Evolutionary conservation across 2,888 invertebrate genomes (phyloP).

Genomic region (Macrostomum cliftonense): DNA sequence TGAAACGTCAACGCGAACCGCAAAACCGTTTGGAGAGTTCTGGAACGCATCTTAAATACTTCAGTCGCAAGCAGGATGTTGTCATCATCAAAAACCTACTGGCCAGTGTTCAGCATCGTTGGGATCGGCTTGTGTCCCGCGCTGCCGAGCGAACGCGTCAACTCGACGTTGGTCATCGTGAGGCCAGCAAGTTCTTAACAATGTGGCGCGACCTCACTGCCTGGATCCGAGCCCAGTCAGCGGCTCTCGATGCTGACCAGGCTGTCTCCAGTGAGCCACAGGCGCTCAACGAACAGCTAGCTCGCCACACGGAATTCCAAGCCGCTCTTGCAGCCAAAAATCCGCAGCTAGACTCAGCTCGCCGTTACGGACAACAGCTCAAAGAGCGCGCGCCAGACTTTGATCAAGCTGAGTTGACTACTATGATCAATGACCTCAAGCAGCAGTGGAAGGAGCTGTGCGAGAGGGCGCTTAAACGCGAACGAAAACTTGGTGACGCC

Average conservation of each 20-base stretch:
- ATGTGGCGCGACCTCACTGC: constrained; percentile 69
- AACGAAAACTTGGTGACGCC: neutral
- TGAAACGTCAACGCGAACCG: too few species aligned
- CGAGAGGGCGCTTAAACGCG: constrained; percentile 50
- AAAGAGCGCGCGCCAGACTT: constrained; percentile 76
- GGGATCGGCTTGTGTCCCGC: constrained; percentile 81
- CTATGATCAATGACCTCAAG: constrained; percentile 65
- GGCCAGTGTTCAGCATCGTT: constrained; percentile 79
- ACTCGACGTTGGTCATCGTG: constrained; percentile 63
- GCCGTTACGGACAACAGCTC: constrained; percentile 64
- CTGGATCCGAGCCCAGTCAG: constrained; percentile 49
- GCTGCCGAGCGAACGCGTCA: constrained; percentile 73
- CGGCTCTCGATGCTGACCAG: constrained; percentile 42
- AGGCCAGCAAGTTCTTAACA: constrained; percentile 74
- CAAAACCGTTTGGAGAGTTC: constrained; percentile 58
- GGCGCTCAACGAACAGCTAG: constrained; percentile 8
- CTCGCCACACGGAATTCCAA: constrained; percentile 15
- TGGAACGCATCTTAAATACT: constrained; percentile 90
- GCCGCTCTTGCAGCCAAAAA: constrained; percentile 66
- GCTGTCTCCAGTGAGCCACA: neutral
- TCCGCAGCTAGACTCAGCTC: constrained; percentile 57
- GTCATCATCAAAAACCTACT: constrained; percentile 85
- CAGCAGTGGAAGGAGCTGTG: constrained; percentile 66
- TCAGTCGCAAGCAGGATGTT: constrained; percentile 94
- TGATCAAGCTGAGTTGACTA: constrained; percentile 60